Conservation (phyloP, 2,113 vertebrate species). For the Trematomus loennbergii region DNA sequence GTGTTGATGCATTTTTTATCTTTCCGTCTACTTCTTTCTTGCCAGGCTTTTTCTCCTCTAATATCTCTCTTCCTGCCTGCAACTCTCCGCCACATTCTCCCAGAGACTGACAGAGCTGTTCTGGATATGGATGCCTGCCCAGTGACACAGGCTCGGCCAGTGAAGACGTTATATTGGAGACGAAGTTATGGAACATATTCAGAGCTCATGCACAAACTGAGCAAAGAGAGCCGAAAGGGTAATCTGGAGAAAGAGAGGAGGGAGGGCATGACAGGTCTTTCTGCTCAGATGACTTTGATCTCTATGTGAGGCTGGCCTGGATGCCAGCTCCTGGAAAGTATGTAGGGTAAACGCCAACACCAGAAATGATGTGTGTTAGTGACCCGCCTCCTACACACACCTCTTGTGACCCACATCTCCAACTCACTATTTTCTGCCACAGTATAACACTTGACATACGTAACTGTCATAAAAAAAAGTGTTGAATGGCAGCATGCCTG, state of each 20-base stretch:
- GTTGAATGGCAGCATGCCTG: constrained; percentile 4
- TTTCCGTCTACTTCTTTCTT: constrained; percentile 23
- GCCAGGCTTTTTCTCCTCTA: constrained; percentile 21
- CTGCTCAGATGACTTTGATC: constrained; percentile 71
- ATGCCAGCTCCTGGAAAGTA: constrained; percentile 32
- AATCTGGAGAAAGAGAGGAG: constrained; percentile 27
- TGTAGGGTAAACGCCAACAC: constrained; percentile 21
- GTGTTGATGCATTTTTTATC: constrained; percentile 53
- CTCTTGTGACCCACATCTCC: constrained; percentile 9
- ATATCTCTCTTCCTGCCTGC: constrained; percentile 33
- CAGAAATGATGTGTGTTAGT: not conserved
- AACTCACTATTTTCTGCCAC: constrained; percentile 1
- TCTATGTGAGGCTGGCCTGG: constrained; percentile 40
- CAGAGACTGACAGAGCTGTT: constrained; percentile 17
- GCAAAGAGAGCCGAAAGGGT: constrained; percentile 30
- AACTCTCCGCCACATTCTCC: constrained; percentile 7
- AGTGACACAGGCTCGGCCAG: constrained; percentile 36
- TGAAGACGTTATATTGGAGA: constrained; percentile 23
- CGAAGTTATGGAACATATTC: constrained; percentile 42
- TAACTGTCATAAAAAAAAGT: not conserved
- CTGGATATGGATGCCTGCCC: constrained; percentile 42
- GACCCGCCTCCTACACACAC: constrained; percentile 8
- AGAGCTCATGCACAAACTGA: constrained; percentile 30
- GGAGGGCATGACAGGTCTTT: constrained; percentile 49
- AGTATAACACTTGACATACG: constrained; percentile 20